A percentile compares a stretch with the other conserved stretches of the same genome.
Evolutionary conservation across 2,113 vertebrate genomes (phyloP).

Genomic region (Crotophaga sulcirostris): DNA sequence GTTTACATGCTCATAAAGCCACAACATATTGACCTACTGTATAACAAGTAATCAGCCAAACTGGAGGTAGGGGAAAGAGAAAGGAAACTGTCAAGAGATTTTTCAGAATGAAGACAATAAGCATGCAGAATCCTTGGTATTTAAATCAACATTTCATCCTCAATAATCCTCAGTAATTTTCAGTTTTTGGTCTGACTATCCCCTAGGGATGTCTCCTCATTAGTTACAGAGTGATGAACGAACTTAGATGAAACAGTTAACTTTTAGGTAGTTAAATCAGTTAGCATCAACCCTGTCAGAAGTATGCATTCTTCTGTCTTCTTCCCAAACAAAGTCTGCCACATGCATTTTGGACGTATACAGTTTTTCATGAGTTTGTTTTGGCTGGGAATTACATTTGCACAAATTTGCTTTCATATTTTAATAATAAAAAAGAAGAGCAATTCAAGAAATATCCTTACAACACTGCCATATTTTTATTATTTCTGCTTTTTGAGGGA

Average conservation of each 20-base stretch:
- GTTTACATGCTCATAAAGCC: background rate
- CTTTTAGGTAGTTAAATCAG: too few species aligned
- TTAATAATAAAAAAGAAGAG: background rate
- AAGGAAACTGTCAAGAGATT: background rate
- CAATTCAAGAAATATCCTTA: background rate
- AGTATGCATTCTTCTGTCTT: too few species aligned
- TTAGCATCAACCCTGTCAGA: too few species aligned
- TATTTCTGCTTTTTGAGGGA: background rate
- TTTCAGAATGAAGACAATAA: background rate
- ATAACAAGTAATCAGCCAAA: background rate
- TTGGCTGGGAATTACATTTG: background rate
- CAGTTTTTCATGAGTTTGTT: background rate
- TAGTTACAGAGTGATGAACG: too few species aligned
- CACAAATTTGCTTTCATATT: background rate
- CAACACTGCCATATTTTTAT: background rate
- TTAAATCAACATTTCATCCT: background rate
- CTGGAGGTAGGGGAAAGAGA: background rate
- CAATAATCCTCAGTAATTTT: background rate
- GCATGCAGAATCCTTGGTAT: background rate
- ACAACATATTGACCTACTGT: background rate
- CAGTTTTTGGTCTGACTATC: background rate
- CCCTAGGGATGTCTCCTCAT: too few species aligned
- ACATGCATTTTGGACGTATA: background rate
- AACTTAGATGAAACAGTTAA: too few species aligned
- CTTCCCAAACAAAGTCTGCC: too few species aligned